Evolutionary conservation across 2,888 invertebrate genomes (phyloP).

Genomic region (Zele albiditarsus): DNA sequence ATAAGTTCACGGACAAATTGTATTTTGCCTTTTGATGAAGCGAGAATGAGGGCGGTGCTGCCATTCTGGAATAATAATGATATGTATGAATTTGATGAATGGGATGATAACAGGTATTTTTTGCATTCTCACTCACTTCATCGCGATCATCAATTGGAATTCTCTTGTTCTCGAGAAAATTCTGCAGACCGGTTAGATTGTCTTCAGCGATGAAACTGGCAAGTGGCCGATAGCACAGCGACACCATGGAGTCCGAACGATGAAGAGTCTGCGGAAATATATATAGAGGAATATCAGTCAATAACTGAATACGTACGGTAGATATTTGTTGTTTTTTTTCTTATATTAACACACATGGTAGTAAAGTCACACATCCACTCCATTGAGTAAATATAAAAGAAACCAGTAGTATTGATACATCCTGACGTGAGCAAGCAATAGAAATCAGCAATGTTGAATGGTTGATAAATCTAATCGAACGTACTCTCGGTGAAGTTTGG

Average conservation of each 20-base stretch:
- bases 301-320: constrained; percentile 9
- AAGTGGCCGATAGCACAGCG: constrained; percentile 88
- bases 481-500: constrained; percentile 51
- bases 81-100: constrained; percentile 8
- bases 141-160: constrained; percentile 89
- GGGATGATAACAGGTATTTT: constrained; percentile 5
- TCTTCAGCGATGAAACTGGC: constrained; percentile 87
- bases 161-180: constrained; percentile 88
- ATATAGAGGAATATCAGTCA: constrained; percentile 21
- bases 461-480: constrained; percentile 21
- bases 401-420: background rate
- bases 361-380: background rate
- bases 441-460: background rate
- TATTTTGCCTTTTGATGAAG: constrained; percentile 88
- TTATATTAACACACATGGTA: background rate
- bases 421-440: background rate
- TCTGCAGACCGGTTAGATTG: constrained; percentile 85
- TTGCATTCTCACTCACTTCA: constrained; percentile 77
- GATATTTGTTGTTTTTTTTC: background rate
- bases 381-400: background rate
- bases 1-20: constrained; percentile 89
- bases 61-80: constrained; percentile 81
- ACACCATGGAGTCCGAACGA: constrained; percentile 93
- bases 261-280: constrained; percentile 82
- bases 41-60: constrained; percentile 93